Percentiles rank a stretch among this genome's conserved stretches.
These are phyloP conservation scores for Drosophila santomea DNA, from an alignment of 1,140 invertebrate genomes.

Conservation along the genomic window DNA sequence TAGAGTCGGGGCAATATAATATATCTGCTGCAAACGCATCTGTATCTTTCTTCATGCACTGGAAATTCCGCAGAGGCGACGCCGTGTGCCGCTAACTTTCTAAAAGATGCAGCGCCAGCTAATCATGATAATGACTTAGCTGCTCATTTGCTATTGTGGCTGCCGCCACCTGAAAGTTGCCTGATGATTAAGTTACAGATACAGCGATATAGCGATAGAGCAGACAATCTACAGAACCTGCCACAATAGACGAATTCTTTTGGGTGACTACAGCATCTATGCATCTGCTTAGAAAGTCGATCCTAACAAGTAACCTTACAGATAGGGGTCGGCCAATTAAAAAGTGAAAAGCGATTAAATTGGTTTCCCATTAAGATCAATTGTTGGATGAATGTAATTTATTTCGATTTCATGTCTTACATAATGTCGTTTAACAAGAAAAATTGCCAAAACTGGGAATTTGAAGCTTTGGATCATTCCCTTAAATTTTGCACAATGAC, in stretches of 20 bases:
- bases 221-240: slow-evolving; percentile 10
- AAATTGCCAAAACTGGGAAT: too few relatives aligned
- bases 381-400: too few relatives aligned
- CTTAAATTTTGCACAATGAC: slow-evolving; percentile 6
- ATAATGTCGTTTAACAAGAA: too few relatives aligned
- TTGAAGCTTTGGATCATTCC: background rate
- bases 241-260: background rate
- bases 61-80: slow-evolving; percentile 75
- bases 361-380: too few relatives aligned
- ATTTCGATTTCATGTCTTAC: too few relatives aligned
- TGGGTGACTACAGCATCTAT: background rate
- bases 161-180: slow-evolving; percentile 20
- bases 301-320: background rate
- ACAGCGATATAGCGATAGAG: background rate
- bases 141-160: slow-evolving; percentile 41
- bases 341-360: background rate
- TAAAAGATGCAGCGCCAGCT: slow-evolving; percentile 71
- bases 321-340: background rate
- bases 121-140: slow-evolving; percentile 68
- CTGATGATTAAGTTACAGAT: slow-evolving; percentile 24
- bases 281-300: background rate
- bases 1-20: slow-evolving; percentile 14
- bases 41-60: slow-evolving; percentile 82
- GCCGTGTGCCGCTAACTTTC: slow-evolving; percentile 75
- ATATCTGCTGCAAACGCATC: slow-evolving; percentile 70